These are phyloP conservation scores for Thelaira solivaga DNA, from an alignment of 2,888 invertebrate genomes.

Conservation along the genomic window DNA sequence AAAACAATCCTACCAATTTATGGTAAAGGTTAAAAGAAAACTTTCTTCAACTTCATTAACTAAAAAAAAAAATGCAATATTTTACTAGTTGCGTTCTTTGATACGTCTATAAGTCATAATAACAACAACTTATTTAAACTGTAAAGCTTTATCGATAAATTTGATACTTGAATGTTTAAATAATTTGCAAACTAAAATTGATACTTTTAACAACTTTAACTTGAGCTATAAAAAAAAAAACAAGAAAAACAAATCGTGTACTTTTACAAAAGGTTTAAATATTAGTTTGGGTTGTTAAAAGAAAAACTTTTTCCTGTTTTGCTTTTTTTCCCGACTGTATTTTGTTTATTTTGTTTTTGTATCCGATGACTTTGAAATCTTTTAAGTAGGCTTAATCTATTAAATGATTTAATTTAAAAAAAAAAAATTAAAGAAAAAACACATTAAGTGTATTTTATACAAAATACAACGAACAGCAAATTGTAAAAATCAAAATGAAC, in stretches of 20 bases:
- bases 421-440: too few relatives aligned
- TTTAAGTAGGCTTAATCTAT: slow-evolving; percentile 66
- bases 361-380: slow-evolving; percentile 64
- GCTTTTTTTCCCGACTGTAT: slow-evolving; percentile 23
- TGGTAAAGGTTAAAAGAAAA: too few relatives aligned
- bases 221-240: slow-evolving; percentile 9
- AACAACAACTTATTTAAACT: slow-evolving; percentile 23
- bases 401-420: slow-evolving; percentile 63
- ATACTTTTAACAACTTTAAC: slow-evolving; percentile 38
- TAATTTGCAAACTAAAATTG: slow-evolving; percentile 44
- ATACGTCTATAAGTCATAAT: neutral
- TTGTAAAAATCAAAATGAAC: slow-evolving; percentile 20
- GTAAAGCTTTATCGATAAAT: slow-evolving; percentile 2
- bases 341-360: slow-evolving; percentile 34
- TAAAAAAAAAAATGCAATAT: too few relatives aligned
- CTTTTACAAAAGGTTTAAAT: neutral
- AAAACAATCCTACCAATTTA: too few relatives aligned
- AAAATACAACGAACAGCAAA: slow-evolving; percentile 10
- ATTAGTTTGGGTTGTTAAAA: neutral
- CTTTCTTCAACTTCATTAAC: too few relatives aligned
- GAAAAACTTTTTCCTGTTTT: neutral
- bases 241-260: neutral
- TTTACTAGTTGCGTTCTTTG: neutral
- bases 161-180: slow-evolving; percentile 33
- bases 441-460: too few relatives aligned